Conservation (phyloP, 1,140 invertebrate species). For the Drosophila truncata region DNA sequence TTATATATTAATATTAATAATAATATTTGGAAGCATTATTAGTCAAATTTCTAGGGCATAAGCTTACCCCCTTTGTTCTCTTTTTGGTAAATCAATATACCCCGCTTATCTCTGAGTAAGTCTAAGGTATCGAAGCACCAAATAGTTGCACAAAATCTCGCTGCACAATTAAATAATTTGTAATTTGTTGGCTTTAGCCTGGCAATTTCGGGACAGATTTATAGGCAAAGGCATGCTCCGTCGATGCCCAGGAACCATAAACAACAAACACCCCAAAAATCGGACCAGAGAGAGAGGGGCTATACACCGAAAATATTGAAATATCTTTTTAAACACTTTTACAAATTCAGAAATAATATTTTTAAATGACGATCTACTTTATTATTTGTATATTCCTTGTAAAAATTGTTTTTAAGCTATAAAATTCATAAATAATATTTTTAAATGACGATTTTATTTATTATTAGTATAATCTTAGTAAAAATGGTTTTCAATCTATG, state of each 20-base stretch:
- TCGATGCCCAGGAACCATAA: conserved; percentile 54
- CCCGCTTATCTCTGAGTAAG: background rate
- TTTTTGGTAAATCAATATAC: background rate
- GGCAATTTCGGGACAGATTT: conserved; percentile 63
- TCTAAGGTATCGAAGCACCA: conserved; percentile 25
- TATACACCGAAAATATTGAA: conserved; percentile 13
- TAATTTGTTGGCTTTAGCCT: conserved; percentile 50
- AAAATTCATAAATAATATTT: background rate
- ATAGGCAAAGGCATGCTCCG: conserved; percentile 60
- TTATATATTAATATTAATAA: no score
- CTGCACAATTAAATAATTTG: conserved; percentile 76
- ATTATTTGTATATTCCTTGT: no score
- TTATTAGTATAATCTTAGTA: background rate
- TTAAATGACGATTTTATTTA: background rate
- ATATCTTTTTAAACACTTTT: background rate
- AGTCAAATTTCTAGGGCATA: background rate
- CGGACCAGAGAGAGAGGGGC: no score
- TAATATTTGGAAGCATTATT: background rate
- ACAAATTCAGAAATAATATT: background rate
- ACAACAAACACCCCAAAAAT: conserved; percentile 21
- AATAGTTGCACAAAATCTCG: conserved; percentile 62
- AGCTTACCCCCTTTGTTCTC: background rate
- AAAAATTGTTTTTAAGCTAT: no score
- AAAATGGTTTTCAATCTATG: no score
- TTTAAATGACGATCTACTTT: no score